Base-by-base conservation (phyloP, 2,888 invertebrate genomes). In the Chaitophorus viminalis region DNA sequence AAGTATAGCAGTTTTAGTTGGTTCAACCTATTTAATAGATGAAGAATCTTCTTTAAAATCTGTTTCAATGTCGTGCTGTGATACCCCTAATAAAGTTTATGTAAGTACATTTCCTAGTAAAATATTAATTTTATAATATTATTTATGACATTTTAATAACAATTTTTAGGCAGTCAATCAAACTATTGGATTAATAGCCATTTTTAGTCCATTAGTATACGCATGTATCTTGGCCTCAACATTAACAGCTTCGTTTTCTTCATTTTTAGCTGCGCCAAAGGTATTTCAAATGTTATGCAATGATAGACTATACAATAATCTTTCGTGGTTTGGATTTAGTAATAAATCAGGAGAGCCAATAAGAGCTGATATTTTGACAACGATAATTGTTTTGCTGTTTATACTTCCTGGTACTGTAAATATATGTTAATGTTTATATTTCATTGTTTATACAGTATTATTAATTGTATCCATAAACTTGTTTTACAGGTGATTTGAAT, bases 201-300 rank as follows among this genome's bases (percentile, higher is more conserved):
- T 93, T 14, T 96, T 96, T 91, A 97, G 98, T 0, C 98, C 98
- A 0, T 93, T 99, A 82, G 98, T 99, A 90, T 97, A 97, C 91
- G 98, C 98, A 52, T 99, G 99, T 0, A 98, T 99, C 91, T 98
- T 99, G 92, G 98, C 99, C 0, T 99, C 99, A 0, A 98, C 99
- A 0, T 92, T 99, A 29, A 98, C 98, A 0, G 99, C 99, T 0
- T 99, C 99, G 0, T 93, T 99, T 83, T 99, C 99, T 0, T 97
- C 98, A 89, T 93, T 99, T 82, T 98, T 99, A 0, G 97, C 98
- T 0, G 99, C 99, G 0, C 99, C 99, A 0, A 97, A 97, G 93
- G 96, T 96, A 0, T 96, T 97, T 90, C 97, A 97, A 94, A 98
- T 98, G 8, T 93, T 99, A 8, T 98, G 98, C 91, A 96, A 96